Conservation (phyloP, 2,888 invertebrate species). For the Bedellia somnulentella region DNA sequence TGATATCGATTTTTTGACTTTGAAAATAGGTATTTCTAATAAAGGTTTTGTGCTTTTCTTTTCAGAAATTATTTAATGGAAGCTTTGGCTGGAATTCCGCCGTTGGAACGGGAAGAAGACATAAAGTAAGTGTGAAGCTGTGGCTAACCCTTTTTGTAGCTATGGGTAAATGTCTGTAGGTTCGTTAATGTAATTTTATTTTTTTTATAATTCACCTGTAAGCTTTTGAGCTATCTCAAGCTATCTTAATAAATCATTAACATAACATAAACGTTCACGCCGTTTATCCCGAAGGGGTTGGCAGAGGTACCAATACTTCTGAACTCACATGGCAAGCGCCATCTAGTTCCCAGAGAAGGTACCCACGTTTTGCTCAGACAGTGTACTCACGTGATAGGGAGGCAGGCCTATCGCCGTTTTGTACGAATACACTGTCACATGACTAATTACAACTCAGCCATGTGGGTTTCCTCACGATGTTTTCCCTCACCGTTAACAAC, state of each 20-base stretch:
- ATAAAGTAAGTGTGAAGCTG: constrained; percentile 37
- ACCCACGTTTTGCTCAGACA: neutral
- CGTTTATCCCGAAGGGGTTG: neutral
- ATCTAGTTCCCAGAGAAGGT: neutral
- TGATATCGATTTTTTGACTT: neutral
- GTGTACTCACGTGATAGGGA: neutral
- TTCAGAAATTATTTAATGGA: constrained; percentile 76
- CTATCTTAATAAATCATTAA: too few species aligned
- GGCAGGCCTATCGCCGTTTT: neutral
- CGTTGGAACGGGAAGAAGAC: constrained; percentile 64
- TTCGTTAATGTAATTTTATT: too few species aligned
- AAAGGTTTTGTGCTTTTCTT: constrained; percentile 13
- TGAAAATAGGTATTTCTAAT: too few species aligned
- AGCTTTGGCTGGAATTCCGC: constrained; percentile 77
- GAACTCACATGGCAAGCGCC: neutral
- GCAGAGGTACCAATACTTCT: neutral
- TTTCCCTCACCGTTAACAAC: neutral
- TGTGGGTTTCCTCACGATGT: neutral
- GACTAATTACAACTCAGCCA: neutral
- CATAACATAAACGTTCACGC: neutral
- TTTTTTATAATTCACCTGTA: too few species aligned
- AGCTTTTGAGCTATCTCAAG: too few species aligned
- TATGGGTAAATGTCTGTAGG: too few species aligned
- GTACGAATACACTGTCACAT: neutral
- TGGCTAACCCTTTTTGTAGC: too few species aligned